Evolutionary conservation across 2,113 vertebrate genomes (phyloP).

Genomic region (Gnathochromis pfefferi): DNA sequence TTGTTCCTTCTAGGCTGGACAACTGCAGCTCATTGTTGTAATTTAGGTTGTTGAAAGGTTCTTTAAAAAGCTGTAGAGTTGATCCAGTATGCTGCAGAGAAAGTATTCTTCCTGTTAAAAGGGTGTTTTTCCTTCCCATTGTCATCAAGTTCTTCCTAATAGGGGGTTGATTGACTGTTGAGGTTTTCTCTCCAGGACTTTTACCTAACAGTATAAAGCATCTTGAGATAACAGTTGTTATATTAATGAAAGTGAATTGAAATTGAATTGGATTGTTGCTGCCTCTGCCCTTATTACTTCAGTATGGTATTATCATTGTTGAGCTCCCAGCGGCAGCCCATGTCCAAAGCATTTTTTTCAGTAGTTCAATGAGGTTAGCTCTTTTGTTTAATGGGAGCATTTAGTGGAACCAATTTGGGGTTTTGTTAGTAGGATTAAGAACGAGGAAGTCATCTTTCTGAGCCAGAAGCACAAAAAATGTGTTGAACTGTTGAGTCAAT

Average conservation of each 20-base stretch:
- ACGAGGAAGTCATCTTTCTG: background rate
- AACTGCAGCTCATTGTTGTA: background rate
- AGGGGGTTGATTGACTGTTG: rapidly evolving
- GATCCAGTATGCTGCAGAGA: background rate
- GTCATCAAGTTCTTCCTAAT: background rate
- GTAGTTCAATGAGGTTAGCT: background rate
- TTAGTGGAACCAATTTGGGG: background rate
- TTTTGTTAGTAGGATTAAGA: background rate
- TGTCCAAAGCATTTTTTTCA: background rate
- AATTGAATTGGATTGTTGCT: background rate
- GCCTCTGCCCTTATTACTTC: background rate
- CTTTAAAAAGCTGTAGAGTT: background rate
- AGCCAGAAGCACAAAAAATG: background rate
- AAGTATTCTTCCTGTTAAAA: background rate
- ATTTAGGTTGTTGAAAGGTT: background rate
- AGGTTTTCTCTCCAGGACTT: background rate
- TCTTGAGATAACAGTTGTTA: background rate
- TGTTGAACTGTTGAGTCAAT: background rate
- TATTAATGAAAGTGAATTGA: background rate
- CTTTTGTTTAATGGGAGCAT: background rate
- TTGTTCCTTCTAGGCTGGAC: background rate
- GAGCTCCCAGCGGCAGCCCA: background rate
- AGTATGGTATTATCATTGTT: background rate
- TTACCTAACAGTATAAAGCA: background rate
- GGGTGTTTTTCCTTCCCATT: background rate